phyloP scores from a whole-genome alignment of 2,113 vertebrate genomes.

The Parus major region DNA sequence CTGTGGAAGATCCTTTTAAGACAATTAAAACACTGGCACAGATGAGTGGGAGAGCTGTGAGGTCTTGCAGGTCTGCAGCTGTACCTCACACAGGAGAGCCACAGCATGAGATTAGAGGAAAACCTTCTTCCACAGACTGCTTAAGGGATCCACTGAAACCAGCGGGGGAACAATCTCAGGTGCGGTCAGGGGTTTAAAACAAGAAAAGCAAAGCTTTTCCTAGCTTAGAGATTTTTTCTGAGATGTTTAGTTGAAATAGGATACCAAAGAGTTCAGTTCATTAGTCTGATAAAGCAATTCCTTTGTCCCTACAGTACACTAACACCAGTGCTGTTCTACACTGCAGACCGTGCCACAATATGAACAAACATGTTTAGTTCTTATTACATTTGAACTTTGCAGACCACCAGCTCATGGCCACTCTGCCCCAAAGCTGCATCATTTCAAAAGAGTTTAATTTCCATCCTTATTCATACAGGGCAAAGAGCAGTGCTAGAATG shows the following conservation, averaged over 20 bases:
- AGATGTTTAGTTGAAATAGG: neutral
- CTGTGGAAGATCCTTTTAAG: neutral
- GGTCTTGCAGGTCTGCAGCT: neutral
- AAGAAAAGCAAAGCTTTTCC: neutral
- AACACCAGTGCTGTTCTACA: neutral
- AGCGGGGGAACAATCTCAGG: neutral
- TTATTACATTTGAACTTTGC: neutral
- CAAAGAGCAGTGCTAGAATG: neutral
- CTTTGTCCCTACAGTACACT: neutral
- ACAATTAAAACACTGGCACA: neutral
- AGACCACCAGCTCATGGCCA: neutral
- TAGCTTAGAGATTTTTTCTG: neutral
- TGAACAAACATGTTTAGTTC: neutral
- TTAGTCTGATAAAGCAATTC: neutral
- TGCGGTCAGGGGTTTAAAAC: neutral
- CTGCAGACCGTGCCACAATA: rapidly evolving
- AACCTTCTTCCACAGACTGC: neutral
- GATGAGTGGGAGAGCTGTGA: neutral
- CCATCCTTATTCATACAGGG: neutral
- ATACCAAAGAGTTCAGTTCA: neutral
- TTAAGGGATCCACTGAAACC: neutral
- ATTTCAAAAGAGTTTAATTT: neutral
- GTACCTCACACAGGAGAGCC: neutral
- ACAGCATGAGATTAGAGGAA: rapidly evolving
- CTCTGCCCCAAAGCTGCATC: neutral